Evolutionary conservation across 2,113 vertebrate genomes (phyloP), one percentile per base, ranked within the genome.

Genomic region (Ochotona princeps): DNA sequence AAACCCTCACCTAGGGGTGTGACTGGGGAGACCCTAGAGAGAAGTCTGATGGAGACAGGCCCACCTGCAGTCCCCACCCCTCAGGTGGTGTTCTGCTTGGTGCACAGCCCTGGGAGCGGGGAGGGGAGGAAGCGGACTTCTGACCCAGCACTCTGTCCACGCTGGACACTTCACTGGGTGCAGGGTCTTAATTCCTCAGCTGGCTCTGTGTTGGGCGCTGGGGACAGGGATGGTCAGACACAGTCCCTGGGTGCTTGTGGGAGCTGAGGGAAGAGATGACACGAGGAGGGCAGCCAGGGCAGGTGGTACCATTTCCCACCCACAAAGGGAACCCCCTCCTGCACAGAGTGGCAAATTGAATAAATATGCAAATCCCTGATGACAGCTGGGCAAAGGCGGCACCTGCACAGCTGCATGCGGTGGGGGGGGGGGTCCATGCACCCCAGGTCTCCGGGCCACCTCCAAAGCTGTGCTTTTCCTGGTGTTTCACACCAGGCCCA

Each of bases 401-500:
- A 10, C 60, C 61, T 18, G 20, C 63, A 17, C 4, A 21, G 73
- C 15, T 51, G 38, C 11, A 25, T 0, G 78, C 20, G 32, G n/a
- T n/a, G n/a, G n/a, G n/a, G n/a, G n/a, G n/a, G n/a, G n/a, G n/a
- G n/a, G n/a, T n/a, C n/a, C 25, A 30, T 35, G 75, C 0, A 7
- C 0, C 30, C n/a, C 17, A 6, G 2, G 18, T 65, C 35, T 74
- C 30, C 49, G 74, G 57, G 57, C 9, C 26, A 13, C n/a, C 21
- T 63, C 20, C 32, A 28, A 60, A 69, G 18, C 67, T 20, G 10
- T 38, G 18, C 63, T 69, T 69, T 17, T 5, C 30, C 28, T 1
- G 5, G 17, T 38, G 21, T 5, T 2, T 5, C 18, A 32, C 18
- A 23, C 4, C 1, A 4, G 17, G 14, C 4, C 30, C 32, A 1